These are phyloP conservation scores for Anagyrus pseudococci DNA, from an alignment of 2,888 invertebrate genomes.

Conservation along the genomic window DNA sequence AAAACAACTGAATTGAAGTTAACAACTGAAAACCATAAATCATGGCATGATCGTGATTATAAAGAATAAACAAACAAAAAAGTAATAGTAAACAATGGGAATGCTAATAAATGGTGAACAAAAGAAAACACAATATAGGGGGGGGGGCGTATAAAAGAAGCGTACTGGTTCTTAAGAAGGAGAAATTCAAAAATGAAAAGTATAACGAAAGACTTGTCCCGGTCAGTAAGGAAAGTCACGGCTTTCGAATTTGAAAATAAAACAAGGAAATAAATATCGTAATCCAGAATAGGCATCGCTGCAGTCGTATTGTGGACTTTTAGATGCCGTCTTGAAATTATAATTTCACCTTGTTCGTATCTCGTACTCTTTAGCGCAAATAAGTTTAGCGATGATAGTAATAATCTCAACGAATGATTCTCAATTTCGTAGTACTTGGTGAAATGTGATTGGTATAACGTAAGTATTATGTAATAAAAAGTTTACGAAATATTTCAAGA, in stretches of 20 bases:
- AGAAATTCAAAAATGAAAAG: constrained; percentile 31
- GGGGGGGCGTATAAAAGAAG: constrained; percentile 28
- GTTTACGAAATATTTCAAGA: neutral
- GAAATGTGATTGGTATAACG: neutral
- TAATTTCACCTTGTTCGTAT: constrained; percentile 41
- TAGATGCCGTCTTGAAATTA: constrained; percentile 59
- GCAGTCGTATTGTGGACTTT: constrained; percentile 64
- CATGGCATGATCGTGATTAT: constrained; percentile 16
- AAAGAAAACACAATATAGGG: no score
- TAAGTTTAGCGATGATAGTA: constrained; percentile 26
- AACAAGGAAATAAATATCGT: constrained; percentile 41
- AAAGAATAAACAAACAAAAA: constrained; percentile 13
- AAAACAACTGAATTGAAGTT: constrained; percentile 13
- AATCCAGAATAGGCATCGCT: constrained; percentile 63
- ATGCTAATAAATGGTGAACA: constrained; percentile 24
- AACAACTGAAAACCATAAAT: constrained; percentile 12
- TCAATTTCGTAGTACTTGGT: neutral
- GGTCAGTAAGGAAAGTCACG: constrained; percentile 43
- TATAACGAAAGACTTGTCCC: constrained; percentile 38
- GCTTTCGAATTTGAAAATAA: constrained; percentile 31
- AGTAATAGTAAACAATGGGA: constrained; percentile 4
- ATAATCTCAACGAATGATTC: no score
- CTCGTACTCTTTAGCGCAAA: constrained; percentile 24
- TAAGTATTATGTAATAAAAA: neutral
- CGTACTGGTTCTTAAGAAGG: constrained; percentile 41